Base-by-base conservation (phyloP, 2,797 vertebrate species). In the Clarias laeviceps region DNA sequence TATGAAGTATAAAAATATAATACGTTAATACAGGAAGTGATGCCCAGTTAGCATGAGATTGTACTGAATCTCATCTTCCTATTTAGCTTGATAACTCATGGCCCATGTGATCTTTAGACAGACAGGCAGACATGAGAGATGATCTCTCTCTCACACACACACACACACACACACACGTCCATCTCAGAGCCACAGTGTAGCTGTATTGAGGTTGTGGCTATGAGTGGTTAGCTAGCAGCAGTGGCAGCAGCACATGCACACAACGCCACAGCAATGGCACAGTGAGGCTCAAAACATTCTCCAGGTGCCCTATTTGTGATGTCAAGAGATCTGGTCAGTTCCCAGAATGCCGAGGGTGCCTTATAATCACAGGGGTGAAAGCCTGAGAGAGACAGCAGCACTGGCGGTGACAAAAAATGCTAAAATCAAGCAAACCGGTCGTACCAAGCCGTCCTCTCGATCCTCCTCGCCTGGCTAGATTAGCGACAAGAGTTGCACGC, bases 401-500 rank as follows among this genome's bases (percentile, higher is more conserved):
- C 27, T 87, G 84, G 74, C 20, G 85, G 84, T 45, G 88, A 91
- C 6, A 88, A 29, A 84, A 85, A 84, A 74, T 91, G 90, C 86
- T 89, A 66, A 88, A 82, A 90, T 88, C 91, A 94, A 92, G 92
- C 91, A 96, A 95, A 91, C 89, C 86, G 85, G 91, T 92, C 97
- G 66, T 99, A 99, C 98, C 97, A 93, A 96, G 94, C 94, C 95
- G 93, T 97, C 96, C 88, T 97, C 96, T 88, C 86, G 91, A 91
- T 97, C 93, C 89, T 95, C 96, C 91, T 57, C 91, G 95, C 95
- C 96, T 92, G 92, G 96, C 97, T 99, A 96, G 92, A 94, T 65
- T 65, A 80, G 77, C 40, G 7, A 86, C 54, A 74, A 40, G 62
- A 62, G 57, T 57, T 78, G 12, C 27, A 87, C 37, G 45, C 80